Conservation (phyloP, 1,140 invertebrate genomes). For the Bombus confusus region DNA sequence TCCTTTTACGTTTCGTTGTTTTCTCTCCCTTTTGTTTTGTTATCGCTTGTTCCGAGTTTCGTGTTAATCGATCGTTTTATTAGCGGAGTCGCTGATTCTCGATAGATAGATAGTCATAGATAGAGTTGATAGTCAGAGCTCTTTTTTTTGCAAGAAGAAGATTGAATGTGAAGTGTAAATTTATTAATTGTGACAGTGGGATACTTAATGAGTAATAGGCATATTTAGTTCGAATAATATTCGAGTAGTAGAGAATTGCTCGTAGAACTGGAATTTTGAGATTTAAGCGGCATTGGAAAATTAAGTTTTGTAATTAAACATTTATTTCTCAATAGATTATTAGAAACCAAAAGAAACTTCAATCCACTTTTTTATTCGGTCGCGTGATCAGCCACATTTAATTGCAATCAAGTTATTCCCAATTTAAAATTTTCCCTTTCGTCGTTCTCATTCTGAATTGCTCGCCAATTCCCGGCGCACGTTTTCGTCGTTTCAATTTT, state of each 20-base stretch:
- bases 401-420: constrained; percentile 1
- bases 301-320: too few relatives aligned
- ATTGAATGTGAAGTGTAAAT: neutral
- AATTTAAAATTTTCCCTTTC: neutral
- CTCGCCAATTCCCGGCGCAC: neutral
- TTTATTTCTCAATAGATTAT: neutral
- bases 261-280: too few relatives aligned
- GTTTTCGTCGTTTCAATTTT: constrained; percentile 29
- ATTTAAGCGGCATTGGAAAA: too few relatives aligned
- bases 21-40: neutral
- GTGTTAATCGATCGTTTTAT: constrained; percentile 28
- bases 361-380: neutral
- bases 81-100: neutral
- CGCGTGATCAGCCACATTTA: neutral
- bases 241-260: too few relatives aligned
- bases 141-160: neutral
- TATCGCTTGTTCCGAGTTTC: neutral
- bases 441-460: too few relatives aligned
- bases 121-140: neutral
- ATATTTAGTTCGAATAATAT: too few relatives aligned
- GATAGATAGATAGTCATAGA: neutral
- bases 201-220: too few relatives aligned
- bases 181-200: neutral
- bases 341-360: neutral
- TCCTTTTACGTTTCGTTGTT: neutral